These are phyloP conservation scores for Dromius quadrimaculatus DNA, from an alignment of 2,888 invertebrate genomes.

Conservation along the genomic window DNA sequence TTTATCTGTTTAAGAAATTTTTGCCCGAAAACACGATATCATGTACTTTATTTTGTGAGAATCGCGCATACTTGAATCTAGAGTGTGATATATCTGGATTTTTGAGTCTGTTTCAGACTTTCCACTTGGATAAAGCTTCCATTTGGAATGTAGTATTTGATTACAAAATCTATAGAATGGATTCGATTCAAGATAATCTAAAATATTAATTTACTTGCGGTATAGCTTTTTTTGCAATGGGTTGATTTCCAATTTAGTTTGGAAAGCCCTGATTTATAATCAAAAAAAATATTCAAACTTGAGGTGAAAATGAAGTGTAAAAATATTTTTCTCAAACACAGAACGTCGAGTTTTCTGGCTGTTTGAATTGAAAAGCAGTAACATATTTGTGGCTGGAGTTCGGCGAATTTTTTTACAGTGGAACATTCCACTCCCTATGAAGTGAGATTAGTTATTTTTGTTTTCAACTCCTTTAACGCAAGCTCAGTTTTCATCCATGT, in stretches of 20 bases:
- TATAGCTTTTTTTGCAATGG: neutral
- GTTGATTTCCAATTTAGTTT: constrained; percentile 13
- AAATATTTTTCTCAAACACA: constrained; percentile 1
- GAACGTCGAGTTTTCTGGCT: neutral
- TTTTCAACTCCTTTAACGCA: no score
- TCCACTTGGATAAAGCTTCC: neutral
- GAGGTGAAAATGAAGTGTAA: constrained; percentile 6
- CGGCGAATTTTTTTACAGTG: neutral
- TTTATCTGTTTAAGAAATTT: constrained; percentile 12
- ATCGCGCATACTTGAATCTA: neutral
- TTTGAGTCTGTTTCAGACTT: neutral
- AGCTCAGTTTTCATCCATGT: no score
- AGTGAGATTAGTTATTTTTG: no score
- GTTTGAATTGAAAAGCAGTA: neutral
- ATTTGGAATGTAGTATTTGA: no score
- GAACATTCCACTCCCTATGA: no score
- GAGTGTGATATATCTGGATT: neutral
- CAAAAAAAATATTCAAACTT: constrained; percentile 4
- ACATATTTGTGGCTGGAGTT: constrained; percentile 1
- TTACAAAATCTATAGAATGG: no score
- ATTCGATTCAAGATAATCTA: constrained; percentile 8
- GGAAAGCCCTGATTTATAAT: neutral
- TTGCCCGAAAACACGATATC: constrained; percentile 15
- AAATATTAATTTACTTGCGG: neutral
- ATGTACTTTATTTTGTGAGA: constrained; percentile 9